Conservation (phyloP, 2,888 invertebrate species). For the Endotricha flammealis region DNA sequence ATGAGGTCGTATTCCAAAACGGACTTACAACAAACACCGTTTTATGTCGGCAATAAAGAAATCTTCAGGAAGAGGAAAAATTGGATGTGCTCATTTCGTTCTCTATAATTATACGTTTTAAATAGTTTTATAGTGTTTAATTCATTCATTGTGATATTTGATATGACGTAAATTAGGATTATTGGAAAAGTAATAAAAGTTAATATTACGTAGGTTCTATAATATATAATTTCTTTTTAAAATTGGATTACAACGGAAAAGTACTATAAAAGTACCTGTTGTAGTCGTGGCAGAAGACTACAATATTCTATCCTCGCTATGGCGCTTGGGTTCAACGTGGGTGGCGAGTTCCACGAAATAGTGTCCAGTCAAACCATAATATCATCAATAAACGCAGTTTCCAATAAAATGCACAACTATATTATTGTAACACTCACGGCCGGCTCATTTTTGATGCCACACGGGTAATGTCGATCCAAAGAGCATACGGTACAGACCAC, state of each 20-base stretch:
- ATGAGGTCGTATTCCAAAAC: conserved; percentile 73
- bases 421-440: conserved; percentile 26
- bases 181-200: no score
- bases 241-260: no score
- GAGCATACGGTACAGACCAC: no score
- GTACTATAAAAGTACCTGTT: no score
- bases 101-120: background rate
- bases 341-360: conserved; percentile 68
- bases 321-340: conserved; percentile 48
- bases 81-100: conserved; percentile 23
- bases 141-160: no score
- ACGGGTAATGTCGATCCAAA: no score
- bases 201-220: no score
- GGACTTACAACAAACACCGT: conserved; percentile 69
- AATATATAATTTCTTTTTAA: no score
- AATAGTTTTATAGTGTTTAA: no score
- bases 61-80: conserved; percentile 38
- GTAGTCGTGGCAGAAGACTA: no score
- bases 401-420: conserved; percentile 34
- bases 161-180: no score
- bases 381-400: conserved; percentile 47
- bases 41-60: conserved; percentile 65
- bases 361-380: conserved; percentile 48
- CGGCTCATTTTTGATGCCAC: background rate
- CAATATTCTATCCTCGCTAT: conserved; percentile 11